Evolutionary conservation across 2,113 vertebrate species (phyloP), one percentile per base, ranked within the genome.

Genomic region (Deroptyus accipitrinus): DNA sequence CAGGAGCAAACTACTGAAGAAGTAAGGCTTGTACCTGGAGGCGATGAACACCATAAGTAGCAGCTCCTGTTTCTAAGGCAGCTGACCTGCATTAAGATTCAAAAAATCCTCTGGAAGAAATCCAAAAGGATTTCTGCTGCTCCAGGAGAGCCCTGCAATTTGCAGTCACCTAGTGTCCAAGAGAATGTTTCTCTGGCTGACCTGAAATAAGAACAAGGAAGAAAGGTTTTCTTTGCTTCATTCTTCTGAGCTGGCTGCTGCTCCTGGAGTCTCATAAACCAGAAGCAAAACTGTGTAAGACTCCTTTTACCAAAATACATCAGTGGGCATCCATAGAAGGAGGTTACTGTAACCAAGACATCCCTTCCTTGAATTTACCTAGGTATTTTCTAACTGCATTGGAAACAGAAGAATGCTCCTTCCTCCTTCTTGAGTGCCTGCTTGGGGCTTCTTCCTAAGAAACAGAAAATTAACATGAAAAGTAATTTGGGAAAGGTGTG

Each of bases 61-160:
- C 44, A 87, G 51, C 28, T 83, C 74, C 42, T 64, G 30, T 67
- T 93, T 81, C 83, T 78, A 51, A 54, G 48, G 64, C 51, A 28
- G 23, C 55, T 91, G 81, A 95, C 37, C 70, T 25, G 15, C 20
- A 44, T n/a, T 57, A 80, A 77, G 54, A 74, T 17, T 61, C n/a
- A 89, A 93, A 93, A 82, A 94, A 94, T 22, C 30, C n/a, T 74
- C 4, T 64, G 68, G 73, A 91, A 81, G 39, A 93, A 91, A 80
- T 81, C 44, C 33, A 30, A 59, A 83, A 55, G 37, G 25, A 72
- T 78, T 81, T 86, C 64, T 90, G 28, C 35, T 78, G 48, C 48
- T 90, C 39, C 70, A 68, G 35, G 42, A 82, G 20, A 9, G 23
- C 17, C 27, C 15, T 39, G 63, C 39, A n/a, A 74, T 63, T 80